These are phyloP conservation scores for Lathronympha strigana DNA, from an alignment of 2,888 invertebrate genomes.

Conservation along the genomic window DNA sequence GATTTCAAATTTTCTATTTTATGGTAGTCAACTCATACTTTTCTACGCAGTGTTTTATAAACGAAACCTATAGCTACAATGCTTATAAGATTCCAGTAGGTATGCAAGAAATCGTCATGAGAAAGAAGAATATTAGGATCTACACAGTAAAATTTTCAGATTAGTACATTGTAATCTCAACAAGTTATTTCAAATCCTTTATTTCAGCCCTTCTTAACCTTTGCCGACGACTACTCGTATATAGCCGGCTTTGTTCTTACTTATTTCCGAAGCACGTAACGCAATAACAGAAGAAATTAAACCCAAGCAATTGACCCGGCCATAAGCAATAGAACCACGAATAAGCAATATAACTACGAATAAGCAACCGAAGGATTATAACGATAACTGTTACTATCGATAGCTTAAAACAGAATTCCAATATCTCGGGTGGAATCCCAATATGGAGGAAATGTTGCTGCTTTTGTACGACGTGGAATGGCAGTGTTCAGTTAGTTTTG, in stretches of 20 bases:
- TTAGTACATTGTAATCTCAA: too few relatives aligned
- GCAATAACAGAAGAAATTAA: conserved; percentile 24
- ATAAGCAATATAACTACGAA: conserved; percentile 1
- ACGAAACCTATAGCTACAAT: too few relatives aligned
- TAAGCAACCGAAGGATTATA: conserved; percentile 27
- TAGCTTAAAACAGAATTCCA: conserved; percentile 37
- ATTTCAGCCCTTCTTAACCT: too few relatives aligned
- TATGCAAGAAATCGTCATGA: too few relatives aligned
- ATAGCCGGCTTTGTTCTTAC: neutral
- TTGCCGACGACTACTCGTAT: neutral
- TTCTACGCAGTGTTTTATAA: too few relatives aligned
- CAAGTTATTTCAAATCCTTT: too few relatives aligned
- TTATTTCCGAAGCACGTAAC: conserved; percentile 15
- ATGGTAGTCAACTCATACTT: too few relatives aligned
- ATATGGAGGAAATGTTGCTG: conserved; percentile 33
- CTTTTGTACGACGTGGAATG: conserved; percentile 10
- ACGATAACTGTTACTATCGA: conserved; percentile 31
- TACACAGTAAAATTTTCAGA: too few relatives aligned
- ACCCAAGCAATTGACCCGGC: conserved; percentile 15
- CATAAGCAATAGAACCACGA: conserved; percentile 15
- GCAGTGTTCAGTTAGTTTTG: neutral
- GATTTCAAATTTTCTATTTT: too few relatives aligned
- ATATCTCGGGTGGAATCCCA: conserved; percentile 34
- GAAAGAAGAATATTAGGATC: too few relatives aligned
- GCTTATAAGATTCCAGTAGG: too few relatives aligned